phyloP scores from a whole-genome alignment of 2,797 vertebrate species.

The Muscicapa comitata region DNA sequence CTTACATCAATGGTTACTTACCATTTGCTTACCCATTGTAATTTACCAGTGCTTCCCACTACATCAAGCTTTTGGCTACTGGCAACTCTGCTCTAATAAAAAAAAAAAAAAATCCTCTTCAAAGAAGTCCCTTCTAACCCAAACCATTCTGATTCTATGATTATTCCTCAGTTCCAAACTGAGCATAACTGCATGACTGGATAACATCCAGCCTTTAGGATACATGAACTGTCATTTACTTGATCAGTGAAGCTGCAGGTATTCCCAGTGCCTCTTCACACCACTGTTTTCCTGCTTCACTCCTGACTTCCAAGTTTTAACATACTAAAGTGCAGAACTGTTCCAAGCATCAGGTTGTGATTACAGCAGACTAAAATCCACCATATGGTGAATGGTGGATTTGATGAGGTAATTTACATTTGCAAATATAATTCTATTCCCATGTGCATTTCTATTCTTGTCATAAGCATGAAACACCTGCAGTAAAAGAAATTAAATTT shows the following conservation, averaged over 20 bases:
- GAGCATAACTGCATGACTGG: background rate
- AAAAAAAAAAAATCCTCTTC: background rate
- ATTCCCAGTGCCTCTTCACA: background rate
- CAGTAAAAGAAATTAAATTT: background rate
- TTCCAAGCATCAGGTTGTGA: background rate
- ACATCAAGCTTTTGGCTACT: background rate
- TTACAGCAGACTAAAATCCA: background rate
- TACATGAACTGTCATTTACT: background rate
- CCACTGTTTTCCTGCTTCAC: background rate
- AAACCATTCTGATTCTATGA: background rate
- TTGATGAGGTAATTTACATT: background rate
- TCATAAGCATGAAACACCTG: background rate
- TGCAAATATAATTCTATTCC: background rate
- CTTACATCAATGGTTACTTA: background rate
- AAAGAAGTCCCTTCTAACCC: background rate
- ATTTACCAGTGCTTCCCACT: background rate
- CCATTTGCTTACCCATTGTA: background rate
- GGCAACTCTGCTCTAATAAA: background rate
- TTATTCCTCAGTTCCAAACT: background rate
- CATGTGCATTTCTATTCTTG: background rate
- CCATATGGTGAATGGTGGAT: background rate
- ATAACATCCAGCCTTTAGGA: background rate
- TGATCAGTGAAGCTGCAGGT: background rate
- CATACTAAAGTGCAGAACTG: background rate
- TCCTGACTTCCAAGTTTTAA: background rate